A percentile compares a stretch with the other conserved stretches of the same genome.
Conservation (phyloP, 2,888 invertebrate genomes). For the Hemaris fuciformis region DNA sequence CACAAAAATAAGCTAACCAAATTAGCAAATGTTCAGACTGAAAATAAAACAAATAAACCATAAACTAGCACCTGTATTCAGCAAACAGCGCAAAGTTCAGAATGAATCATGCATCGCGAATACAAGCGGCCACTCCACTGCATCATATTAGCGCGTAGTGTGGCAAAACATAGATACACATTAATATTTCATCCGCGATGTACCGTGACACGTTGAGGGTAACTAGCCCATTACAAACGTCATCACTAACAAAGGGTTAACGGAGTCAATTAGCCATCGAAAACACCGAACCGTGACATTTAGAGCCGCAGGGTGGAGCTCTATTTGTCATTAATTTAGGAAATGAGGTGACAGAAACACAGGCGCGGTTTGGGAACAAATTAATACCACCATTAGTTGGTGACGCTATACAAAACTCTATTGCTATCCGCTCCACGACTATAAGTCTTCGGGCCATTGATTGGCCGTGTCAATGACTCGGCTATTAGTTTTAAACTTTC, state of each 20-base stretch:
- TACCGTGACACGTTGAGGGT: constrained; percentile 49
- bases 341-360: constrained; percentile 74
- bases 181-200: constrained; percentile 12
- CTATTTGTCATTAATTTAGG: constrained; percentile 80
- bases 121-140: neutral
- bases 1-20: too few species aligned
- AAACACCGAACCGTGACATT: constrained; percentile 65
- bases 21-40: too few species aligned
- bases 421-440: constrained; percentile 1
- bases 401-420: constrained; percentile 8
- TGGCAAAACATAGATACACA: neutral
- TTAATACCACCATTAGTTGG: constrained; percentile 44
- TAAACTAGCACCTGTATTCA: neutral
- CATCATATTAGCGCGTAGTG: neutral
- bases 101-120: neutral
- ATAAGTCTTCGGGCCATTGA: constrained; percentile 9
- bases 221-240: constrained; percentile 56
- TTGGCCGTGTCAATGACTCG: constrained; percentile 10
- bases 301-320: constrained; percentile 57
- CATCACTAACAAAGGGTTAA: constrained; percentile 66
- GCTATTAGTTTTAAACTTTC: neutral
- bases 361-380: constrained; percentile 69
- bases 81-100: neutral
- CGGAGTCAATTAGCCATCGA: constrained; percentile 74
- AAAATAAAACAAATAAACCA: too few species aligned